Conservation (phyloP, 2,797 vertebrate species). For the Karalla daura region DNA sequence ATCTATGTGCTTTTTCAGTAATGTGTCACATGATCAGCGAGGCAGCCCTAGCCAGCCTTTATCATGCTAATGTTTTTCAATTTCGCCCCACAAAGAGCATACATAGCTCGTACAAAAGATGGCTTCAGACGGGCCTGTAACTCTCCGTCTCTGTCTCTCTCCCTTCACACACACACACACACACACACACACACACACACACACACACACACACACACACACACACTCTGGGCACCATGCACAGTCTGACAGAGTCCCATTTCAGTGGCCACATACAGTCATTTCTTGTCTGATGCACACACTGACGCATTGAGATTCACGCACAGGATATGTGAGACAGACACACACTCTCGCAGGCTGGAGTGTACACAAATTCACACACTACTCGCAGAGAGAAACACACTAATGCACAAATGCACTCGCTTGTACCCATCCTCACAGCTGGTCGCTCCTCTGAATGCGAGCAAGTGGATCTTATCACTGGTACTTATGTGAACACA, state of each 20-base stretch:
- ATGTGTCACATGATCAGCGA: slow-evolving; percentile 82
- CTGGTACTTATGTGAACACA: slow-evolving; percentile 26
- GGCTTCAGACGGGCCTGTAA: slow-evolving; percentile 76
- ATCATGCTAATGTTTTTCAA: slow-evolving; percentile 91
- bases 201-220: slow-evolving; percentile 39
- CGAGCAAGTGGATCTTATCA: slow-evolving; percentile 69
- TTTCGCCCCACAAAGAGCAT: slow-evolving; percentile 85
- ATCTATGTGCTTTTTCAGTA: slow-evolving; percentile 82
- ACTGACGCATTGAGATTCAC: slow-evolving; percentile 56
- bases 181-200: slow-evolving; percentile 31
- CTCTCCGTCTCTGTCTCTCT: slow-evolving; percentile 62
- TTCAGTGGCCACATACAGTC: slow-evolving; percentile 76
- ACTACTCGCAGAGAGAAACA: slow-evolving; percentile 23
- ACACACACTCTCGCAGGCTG: slow-evolving; percentile 10
- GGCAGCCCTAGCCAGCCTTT: slow-evolving; percentile 87
- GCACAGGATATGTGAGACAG: slow-evolving; percentile 10
- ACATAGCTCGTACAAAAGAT: slow-evolving; percentile 89
- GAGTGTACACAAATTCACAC: slow-evolving; percentile 27
- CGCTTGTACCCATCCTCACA: slow-evolving; percentile 59
- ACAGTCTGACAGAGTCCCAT: slow-evolving; percentile 62
- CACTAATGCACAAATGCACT: slow-evolving; percentile 41
- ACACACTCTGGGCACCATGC: slow-evolving; percentile 17
- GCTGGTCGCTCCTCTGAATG: slow-evolving; percentile 57
- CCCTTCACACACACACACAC: slow-evolving; percentile 30
- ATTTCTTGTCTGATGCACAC: slow-evolving; percentile 76